Evolutionary conservation across 2,797 vertebrate species (phyloP).

Genomic region (Halcyon chelicuti): DNA sequence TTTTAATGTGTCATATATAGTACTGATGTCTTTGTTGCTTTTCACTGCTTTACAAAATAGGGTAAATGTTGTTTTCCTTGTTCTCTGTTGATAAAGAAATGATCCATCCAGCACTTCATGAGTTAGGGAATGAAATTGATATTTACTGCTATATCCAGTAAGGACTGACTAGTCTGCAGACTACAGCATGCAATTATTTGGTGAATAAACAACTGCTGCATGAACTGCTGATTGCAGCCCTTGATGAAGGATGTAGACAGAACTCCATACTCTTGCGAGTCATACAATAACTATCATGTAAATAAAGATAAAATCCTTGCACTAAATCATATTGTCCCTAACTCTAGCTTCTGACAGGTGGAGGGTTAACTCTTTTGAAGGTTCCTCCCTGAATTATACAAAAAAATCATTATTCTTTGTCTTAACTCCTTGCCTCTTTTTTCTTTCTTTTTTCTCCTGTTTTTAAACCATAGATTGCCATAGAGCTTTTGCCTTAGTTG

Average conservation of each 20-base stretch:
- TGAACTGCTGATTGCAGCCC: neutral
- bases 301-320: neutral
- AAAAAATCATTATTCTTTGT: neutral
- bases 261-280: neutral
- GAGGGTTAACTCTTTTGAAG: neutral
- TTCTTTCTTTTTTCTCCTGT: neutral
- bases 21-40: neutral
- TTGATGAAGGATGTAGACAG: neutral
- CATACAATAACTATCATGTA: neutral
- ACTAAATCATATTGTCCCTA: neutral
- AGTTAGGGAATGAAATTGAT: neutral
- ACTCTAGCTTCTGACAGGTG: neutral
- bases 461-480: constrained; percentile 85
- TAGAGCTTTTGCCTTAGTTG: constrained; percentile 94
- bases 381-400: neutral
- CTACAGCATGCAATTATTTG: neutral
- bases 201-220: neutral
- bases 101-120: neutral
- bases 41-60: neutral
- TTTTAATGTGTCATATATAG: neutral
- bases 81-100: neutral
- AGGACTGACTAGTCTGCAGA: neutral
- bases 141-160: neutral
- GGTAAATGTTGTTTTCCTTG: neutral
- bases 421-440: neutral